Evolutionary conservation across 2,113 vertebrate species (phyloP).

Genomic region (Notothenia rossii): DNA sequence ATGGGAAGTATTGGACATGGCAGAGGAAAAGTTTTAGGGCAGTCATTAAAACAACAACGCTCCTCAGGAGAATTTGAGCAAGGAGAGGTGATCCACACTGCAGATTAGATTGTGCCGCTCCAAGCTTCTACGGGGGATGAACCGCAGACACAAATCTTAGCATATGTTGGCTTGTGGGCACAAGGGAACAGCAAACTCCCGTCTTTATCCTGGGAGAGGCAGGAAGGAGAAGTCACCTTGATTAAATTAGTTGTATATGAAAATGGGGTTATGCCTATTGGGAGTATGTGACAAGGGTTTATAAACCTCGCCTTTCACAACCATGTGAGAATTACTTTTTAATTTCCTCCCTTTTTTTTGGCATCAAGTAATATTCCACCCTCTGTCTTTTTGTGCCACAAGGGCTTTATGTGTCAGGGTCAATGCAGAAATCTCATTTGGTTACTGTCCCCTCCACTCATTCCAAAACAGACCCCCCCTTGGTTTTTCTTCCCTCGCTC

Average conservation of each 20-base stretch:
- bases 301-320: slow-evolving; percentile 70
- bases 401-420: slow-evolving; percentile 74
- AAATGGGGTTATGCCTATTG: slow-evolving; percentile 81
- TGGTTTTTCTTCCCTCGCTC: neutral
- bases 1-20: slow-evolving; percentile 24
- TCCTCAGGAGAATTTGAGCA: slow-evolving; percentile 43
- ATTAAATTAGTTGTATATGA: slow-evolving; percentile 83
- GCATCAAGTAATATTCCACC: slow-evolving; percentile 65
- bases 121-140: slow-evolving; percentile 57
- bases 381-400: slow-evolving; percentile 65
- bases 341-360: slow-evolving; percentile 70
- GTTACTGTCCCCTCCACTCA: slow-evolving; percentile 62
- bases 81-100: slow-evolving; percentile 50
- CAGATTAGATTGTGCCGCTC: slow-evolving; percentile 53
- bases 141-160: slow-evolving; percentile 70
- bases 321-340: slow-evolving; percentile 71
- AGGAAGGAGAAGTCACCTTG: slow-evolving; percentile 81
- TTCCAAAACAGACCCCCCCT: slow-evolving; percentile 47
- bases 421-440: slow-evolving; percentile 67
- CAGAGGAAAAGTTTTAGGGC: slow-evolving; percentile 46
- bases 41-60: slow-evolving; percentile 67
- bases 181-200: slow-evolving; percentile 69
- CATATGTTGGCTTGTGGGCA: slow-evolving; percentile 75
- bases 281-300: slow-evolving; percentile 77
- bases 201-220: slow-evolving; percentile 71